These are phyloP conservation scores for Heloderma charlesbogerti DNA, from an alignment of 2,113 vertebrate genomes.

Conservation along the genomic window DNA sequence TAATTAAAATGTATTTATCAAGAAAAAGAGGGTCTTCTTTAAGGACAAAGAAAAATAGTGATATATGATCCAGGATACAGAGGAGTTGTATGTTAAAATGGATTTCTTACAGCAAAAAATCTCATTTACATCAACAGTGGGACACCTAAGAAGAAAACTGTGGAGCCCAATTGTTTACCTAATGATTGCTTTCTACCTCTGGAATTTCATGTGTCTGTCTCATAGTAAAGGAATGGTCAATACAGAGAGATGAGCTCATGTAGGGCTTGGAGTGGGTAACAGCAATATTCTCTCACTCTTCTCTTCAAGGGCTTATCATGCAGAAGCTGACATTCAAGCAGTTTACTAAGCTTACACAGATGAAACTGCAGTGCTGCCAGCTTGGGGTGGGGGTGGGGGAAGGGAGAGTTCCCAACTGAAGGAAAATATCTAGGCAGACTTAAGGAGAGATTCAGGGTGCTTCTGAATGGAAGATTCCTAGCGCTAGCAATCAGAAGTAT, in stretches of 20 bases:
- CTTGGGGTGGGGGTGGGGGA: not conserved
- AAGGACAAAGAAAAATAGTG: conserved; percentile 61
- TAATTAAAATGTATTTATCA: conserved; percentile 68
- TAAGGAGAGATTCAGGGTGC: not conserved
- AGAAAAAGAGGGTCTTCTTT: conserved; percentile 31
- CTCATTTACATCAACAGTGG: conserved; percentile 31
- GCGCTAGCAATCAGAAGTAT: no score
- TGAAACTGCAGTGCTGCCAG: not conserved
- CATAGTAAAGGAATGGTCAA: not conserved
- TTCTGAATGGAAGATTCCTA: no score
- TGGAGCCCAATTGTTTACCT: conserved; percentile 32
- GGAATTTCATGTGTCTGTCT: not conserved
- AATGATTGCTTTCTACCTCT: conserved; percentile 54
- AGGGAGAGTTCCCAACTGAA: not conserved
- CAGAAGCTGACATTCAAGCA: not conserved
- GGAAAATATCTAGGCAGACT: not conserved
- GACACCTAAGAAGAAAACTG: conserved; percentile 43
- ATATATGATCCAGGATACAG: conserved; percentile 56
- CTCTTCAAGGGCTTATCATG: not conserved
- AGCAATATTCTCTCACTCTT: not conserved
- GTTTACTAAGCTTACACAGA: not conserved
- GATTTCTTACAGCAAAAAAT: conserved; percentile 42
- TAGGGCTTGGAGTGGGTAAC: not conserved
- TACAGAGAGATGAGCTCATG: conserved; percentile 7
- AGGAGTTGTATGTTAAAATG: conserved; percentile 22